Evolutionary conservation across 1,140 invertebrate species (phyloP).

Genomic region (Oryzaephilus surinamensis): DNA sequence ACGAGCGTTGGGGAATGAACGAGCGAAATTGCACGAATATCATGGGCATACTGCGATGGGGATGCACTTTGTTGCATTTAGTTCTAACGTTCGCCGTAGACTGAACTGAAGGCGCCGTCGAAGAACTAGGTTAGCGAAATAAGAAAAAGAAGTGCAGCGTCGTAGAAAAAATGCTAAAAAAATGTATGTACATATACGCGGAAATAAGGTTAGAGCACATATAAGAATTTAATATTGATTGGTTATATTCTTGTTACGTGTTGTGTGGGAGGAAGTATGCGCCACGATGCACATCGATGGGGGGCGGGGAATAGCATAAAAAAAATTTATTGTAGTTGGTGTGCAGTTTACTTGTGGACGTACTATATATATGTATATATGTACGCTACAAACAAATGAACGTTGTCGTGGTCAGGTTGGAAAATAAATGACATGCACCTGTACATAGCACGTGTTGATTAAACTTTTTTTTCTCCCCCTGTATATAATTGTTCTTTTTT

Average conservation of each 20-base stretch:
- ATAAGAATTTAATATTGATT: slow-evolving; percentile 37
- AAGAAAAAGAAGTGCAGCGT: slow-evolving; percentile 34
- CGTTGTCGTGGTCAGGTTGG: no score
- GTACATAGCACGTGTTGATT: no score
- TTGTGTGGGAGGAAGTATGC: slow-evolving; percentile 13
- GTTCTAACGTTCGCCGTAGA: slow-evolving; percentile 41
- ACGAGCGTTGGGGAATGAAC: neutral
- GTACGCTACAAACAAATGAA: no score
- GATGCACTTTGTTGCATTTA: slow-evolving; percentile 30
- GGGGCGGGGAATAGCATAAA: slow-evolving; percentile 12
- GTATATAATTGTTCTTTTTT: no score
- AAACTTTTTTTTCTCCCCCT: no score
- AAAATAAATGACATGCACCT: no score
- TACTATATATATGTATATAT: no score
- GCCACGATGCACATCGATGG: slow-evolving; percentile 10
- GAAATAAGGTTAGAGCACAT: slow-evolving; percentile 35
- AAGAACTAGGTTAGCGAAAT: slow-evolving; percentile 34
- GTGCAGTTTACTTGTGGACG: no score
- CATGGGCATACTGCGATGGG: slow-evolving; percentile 3
- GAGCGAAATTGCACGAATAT: no score
- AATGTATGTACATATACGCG: slow-evolving; percentile 37
- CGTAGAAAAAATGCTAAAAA: slow-evolving; percentile 34
- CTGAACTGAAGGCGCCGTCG: slow-evolving; percentile 28
- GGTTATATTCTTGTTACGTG: slow-evolving; percentile 30
- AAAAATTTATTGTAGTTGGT: no score